A percentile compares a stretch with the other conserved stretches of the same genome.
phyloP scores from a whole-genome alignment of 2,113 vertebrate genomes.

The Aptenodytes forsteri region DNA sequence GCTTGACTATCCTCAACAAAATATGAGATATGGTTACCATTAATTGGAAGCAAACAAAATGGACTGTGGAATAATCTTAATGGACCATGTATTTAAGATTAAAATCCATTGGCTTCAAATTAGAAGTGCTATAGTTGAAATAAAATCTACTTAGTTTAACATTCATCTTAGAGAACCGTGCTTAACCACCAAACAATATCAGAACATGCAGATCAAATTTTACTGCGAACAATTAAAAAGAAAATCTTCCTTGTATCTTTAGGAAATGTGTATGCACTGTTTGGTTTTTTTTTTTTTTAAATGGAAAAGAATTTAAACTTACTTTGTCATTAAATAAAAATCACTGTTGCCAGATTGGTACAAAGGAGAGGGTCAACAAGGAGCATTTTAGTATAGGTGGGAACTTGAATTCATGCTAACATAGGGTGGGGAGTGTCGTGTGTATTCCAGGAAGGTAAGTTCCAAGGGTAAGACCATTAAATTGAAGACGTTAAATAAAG shows the following conservation, averaged over 20 bases:
- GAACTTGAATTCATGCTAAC: conserved; percentile 81
- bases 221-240: conserved; percentile 22
- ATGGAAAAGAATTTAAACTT: background rate
- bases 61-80: conserved; percentile 31
- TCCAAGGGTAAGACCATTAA: conserved; percentile 76
- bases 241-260: background rate
- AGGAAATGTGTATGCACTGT: conserved; percentile 43
- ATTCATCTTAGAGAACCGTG: conserved; percentile 71
- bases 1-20: conserved; percentile 68
- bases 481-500: conserved; percentile 63
- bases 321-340: conserved; percentile 56
- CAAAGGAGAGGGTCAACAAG: conserved; percentile 76
- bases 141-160: conserved; percentile 44
- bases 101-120: conserved; percentile 21
- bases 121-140: conserved; percentile 8
- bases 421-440: conserved; percentile 57
- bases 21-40: conserved; percentile 61
- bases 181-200: conserved; percentile 66
- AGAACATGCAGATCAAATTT: conserved; percentile 73
- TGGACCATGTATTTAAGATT: conserved; percentile 24
- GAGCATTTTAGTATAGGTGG: conserved; percentile 83
- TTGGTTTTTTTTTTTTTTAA: background rate
- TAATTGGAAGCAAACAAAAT: conserved; percentile 68
- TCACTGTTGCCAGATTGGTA: conserved; percentile 83
- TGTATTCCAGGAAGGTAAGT: conserved; percentile 78